Conservation (phyloP, 2,888 invertebrate species). For the Deroplatys truncata region DNA sequence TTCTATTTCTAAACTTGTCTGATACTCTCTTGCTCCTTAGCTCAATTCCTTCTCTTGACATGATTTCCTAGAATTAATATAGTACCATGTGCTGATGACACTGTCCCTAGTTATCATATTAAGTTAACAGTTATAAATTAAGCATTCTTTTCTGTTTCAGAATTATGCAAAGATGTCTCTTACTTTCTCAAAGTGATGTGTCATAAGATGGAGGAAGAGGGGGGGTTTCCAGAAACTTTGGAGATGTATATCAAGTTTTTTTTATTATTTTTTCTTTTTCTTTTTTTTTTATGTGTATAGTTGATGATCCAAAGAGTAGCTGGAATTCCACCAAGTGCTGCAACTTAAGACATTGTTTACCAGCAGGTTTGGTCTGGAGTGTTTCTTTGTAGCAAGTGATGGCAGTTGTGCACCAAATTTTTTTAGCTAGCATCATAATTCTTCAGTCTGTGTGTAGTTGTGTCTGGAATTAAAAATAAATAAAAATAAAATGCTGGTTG, state of each 20-base stretch:
- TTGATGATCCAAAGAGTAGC: slow-evolving; percentile 22
- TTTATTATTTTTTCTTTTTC: no score
- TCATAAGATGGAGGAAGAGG: not conserved
- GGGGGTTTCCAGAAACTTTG: slow-evolving; percentile 23
- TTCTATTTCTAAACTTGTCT: no score
- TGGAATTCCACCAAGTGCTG: slow-evolving; percentile 16
- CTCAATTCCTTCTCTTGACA: no score
- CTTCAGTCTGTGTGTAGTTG: slow-evolving; percentile 12
- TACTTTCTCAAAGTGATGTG: slow-evolving; percentile 24
- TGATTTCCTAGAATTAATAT: no score
- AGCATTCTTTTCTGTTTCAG: slow-evolving; percentile 13
- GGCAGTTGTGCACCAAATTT: slow-evolving; percentile 12
- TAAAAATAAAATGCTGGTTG: not conserved
- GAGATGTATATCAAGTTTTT: slow-evolving; percentile 17
- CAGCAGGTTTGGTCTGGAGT: slow-evolving; percentile 21
- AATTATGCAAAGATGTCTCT: slow-evolving; percentile 20
- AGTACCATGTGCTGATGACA: no score
- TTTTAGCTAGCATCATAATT: slow-evolving; percentile 12
- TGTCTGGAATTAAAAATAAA: slow-evolving; percentile 13
- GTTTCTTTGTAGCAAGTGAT: slow-evolving; percentile 13
- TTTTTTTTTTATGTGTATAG: not conserved
- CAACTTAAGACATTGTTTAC: not conserved
- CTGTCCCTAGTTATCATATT: no score
- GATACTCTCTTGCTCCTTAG: no score
- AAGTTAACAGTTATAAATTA: no score